Conservation (phyloP, 2,888 invertebrate genomes). For the Quadroppia sp. region DNA sequence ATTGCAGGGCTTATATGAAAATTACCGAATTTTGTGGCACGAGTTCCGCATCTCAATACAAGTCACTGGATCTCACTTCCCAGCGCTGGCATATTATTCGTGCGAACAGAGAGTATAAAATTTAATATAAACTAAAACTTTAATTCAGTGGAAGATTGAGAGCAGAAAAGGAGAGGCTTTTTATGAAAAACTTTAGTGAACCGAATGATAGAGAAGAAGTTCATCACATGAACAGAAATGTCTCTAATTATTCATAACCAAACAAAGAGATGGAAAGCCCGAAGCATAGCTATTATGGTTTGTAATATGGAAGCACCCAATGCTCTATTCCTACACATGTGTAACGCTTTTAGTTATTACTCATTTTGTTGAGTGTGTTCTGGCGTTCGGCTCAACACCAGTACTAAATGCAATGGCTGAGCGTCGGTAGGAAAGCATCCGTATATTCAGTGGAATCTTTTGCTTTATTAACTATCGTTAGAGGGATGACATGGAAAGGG, state of each 20-base stretch:
- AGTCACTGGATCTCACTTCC: neutral
- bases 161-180: neutral
- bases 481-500: conserved; percentile 36
- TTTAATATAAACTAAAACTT: neutral
- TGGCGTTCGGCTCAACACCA: neutral
- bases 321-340: conserved; percentile 15
- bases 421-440: neutral
- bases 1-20: conserved; percentile 26
- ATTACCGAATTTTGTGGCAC: conserved; percentile 32
- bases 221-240: conserved; percentile 14
- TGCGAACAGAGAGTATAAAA: neutral
- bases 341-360: conserved; percentile 29
- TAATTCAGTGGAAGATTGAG: neutral
- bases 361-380: conserved; percentile 29
- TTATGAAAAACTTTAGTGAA: conserved; percentile 34
- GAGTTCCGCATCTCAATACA: neutral
- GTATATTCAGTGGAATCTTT: conserved; percentile 24
- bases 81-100: neutral
- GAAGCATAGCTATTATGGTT: conserved; percentile 24
- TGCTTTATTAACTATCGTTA: conserved; percentile 39
- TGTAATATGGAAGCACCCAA: conserved; percentile 31
- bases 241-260: conserved; percentile 37
- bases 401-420: neutral
- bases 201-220: conserved; percentile 12
- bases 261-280: conserved; percentile 6